Conservation (phyloP, 2,888 invertebrate genomes). For the Anaspis maculata region DNA sequence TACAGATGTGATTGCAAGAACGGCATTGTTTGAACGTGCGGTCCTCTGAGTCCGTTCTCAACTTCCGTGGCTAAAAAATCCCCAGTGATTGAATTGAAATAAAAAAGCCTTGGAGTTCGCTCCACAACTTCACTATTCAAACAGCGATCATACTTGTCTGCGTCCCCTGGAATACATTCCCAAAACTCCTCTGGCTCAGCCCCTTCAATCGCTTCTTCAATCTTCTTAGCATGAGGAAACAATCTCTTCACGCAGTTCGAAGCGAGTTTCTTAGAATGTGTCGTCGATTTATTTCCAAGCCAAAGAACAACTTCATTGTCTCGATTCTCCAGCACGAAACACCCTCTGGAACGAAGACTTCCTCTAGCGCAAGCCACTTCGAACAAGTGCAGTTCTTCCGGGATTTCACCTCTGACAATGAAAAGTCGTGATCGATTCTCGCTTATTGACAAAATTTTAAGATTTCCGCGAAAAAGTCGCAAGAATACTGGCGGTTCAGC, state of each 20-base stretch:
- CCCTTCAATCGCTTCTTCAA: slow-evolving; percentile 17
- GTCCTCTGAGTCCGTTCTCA: slow-evolving; percentile 20
- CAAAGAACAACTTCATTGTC: slow-evolving; percentile 18
- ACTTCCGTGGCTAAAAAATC: slow-evolving; percentile 21
- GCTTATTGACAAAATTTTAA: slow-evolving; percentile 18
- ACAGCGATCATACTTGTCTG: not conserved
- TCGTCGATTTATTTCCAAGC: slow-evolving; percentile 16
- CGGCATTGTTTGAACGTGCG: slow-evolving; percentile 21
- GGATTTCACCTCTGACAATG: slow-evolving; percentile 21
- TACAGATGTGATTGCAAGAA: slow-evolving; percentile 26
- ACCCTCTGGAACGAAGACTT: slow-evolving; percentile 22
- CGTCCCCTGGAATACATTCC: slow-evolving; percentile 4
- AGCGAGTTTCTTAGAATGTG: slow-evolving; percentile 3
- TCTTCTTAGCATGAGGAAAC: slow-evolving; percentile 16
- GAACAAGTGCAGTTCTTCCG: slow-evolving; percentile 22
- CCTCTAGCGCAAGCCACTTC: slow-evolving; percentile 21
- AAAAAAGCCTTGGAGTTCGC: slow-evolving; percentile 25
- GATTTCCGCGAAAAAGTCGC: slow-evolving; percentile 16
- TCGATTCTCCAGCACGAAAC: slow-evolving; percentile 19
- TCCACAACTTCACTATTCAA: too few relatives aligned
- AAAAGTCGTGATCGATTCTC: slow-evolving; percentile 17
- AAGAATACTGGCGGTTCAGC: slow-evolving; percentile 26
- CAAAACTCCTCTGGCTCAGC: slow-evolving; percentile 16
- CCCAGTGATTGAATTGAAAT: slow-evolving; percentile 23
- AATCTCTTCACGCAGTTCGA: slow-evolving; percentile 3